Conservation (phyloP, 2,888 invertebrate species). For the Alitta virens region DNA sequence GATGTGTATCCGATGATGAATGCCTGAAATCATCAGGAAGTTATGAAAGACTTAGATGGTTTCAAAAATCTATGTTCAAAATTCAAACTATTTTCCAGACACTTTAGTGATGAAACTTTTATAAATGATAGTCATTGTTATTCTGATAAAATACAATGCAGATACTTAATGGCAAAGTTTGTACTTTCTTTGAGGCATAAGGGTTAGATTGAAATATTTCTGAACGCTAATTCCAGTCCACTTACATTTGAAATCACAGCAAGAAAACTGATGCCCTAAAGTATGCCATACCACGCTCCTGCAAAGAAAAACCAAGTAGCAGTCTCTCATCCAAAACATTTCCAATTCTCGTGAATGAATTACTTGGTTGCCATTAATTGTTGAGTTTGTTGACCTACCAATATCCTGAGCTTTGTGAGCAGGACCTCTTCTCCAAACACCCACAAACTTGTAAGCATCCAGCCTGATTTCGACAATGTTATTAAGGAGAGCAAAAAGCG, state of each 20-base stretch:
- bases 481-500: slow-evolving; percentile 91
- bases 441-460: slow-evolving; percentile 89
- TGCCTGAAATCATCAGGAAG: too few species aligned
- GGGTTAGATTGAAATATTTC: too few species aligned
- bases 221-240: too few species aligned
- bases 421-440: slow-evolving; percentile 81
- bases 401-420: slow-evolving; percentile 87
- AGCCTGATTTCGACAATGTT: slow-evolving; percentile 93
- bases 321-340: background rate
- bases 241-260: background rate
- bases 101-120: too few species aligned
- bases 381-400: slow-evolving; percentile 67
- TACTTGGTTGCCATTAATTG: background rate
- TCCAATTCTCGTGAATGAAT: slow-evolving; percentile 62
- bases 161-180: too few species aligned
- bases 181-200: too few species aligned
- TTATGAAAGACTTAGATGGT: too few species aligned
- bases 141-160: too few species aligned
- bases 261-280: background rate
- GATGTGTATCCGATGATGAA: slow-evolving; percentile 80
- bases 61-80: too few species aligned
- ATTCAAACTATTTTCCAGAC: too few species aligned
- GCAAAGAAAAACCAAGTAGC: slow-evolving; percentile 20
- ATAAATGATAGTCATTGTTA: too few species aligned
- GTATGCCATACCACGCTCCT: slow-evolving; percentile 67